phyloP scores from a whole-genome alignment of 2,797 vertebrate genomes.

The Huso huso region DNA sequence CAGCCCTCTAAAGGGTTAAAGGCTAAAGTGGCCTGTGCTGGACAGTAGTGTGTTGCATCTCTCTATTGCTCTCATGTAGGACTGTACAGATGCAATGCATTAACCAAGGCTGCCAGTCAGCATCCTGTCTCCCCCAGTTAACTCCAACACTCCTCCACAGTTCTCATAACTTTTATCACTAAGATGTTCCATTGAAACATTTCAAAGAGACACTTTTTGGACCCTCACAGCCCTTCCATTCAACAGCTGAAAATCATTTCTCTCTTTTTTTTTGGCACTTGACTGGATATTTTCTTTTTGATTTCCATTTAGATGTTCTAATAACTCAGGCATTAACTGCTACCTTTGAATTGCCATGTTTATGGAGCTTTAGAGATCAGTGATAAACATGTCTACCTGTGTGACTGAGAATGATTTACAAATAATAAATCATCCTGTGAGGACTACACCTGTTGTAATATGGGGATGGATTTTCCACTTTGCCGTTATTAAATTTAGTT shows the following conservation, averaged over 20 bases:
- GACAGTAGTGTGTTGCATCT: no score
- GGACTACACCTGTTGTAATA: no score
- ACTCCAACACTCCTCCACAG: conserved; percentile 48
- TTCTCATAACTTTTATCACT: conserved; percentile 57
- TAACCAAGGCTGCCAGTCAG: conserved; percentile 42
- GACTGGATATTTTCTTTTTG: conserved; percentile 9
- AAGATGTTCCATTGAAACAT: conserved; percentile 48
- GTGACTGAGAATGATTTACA: no score
- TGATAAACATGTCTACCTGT: no score
- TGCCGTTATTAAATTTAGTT: no score
- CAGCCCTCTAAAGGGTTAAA: no score
- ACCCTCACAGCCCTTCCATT: conserved; percentile 54
- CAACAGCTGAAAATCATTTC: conserved; percentile 61
- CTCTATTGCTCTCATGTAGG: no score
- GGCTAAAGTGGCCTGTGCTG: no score
- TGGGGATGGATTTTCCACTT: no score
- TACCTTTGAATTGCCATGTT: no score
- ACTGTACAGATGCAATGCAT: conserved; percentile 40
- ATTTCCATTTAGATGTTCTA: conserved; percentile 23
- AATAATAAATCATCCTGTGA: no score
- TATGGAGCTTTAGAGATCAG: no score
- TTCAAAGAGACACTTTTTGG: conserved; percentile 32
- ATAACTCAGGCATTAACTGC: neutral
- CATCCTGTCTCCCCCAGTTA: conserved; percentile 49
- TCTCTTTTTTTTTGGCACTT: conserved; percentile 22